Evolutionary conservation across 2,888 invertebrate genomes (phyloP), one percentile per base, ranked within the genome.

Genomic region (Pachydiplax longipennis): DNA sequence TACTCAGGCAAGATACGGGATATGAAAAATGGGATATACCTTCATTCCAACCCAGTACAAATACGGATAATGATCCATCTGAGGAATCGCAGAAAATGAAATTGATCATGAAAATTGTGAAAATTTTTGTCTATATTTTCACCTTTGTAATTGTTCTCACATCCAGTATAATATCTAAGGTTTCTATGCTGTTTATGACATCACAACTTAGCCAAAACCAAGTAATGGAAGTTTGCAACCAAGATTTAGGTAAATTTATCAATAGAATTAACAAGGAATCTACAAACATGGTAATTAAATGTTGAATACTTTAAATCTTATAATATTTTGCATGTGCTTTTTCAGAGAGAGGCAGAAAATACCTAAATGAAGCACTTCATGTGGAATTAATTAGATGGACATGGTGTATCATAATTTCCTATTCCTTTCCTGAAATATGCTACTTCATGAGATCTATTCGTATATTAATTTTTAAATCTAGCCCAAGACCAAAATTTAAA

Each of bases 371-470:
- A 92, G 94, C 98, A 92, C 97, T 98, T 44, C 97, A 97, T 92
- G 96, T 97, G 92, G 98, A 98, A 94, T 96, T 98, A 91, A 97
- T 98, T 92, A 97, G 97, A 87, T 98, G 98, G 98, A 97, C 98
- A 94, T 99, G 99, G 98, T 97, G 97, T 91, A 94, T 99, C 87
- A 94, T 98, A 90, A 97, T 98, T 92, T 97, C 97, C 4, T 98
- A 98, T 93, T 96, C 97, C 65, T 96, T 98, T 90, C 99, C 99
- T 0, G 99, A 99, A 94, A 94, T 98, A 91, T 98, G 99, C 90
- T 96, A 97, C 3, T 95, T 98, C 92, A 97, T 99, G 92, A 95
- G 98, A 91, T 96, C 98, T 48, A 95, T 96, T 90, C 96, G 98
- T 93, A 98, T 98, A 93, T 98, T 98, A 93, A 96, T 97, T 93